Evolutionary conservation across 2,797 vertebrate species (phyloP).

Genomic region (Borostomias antarcticus): DNA sequence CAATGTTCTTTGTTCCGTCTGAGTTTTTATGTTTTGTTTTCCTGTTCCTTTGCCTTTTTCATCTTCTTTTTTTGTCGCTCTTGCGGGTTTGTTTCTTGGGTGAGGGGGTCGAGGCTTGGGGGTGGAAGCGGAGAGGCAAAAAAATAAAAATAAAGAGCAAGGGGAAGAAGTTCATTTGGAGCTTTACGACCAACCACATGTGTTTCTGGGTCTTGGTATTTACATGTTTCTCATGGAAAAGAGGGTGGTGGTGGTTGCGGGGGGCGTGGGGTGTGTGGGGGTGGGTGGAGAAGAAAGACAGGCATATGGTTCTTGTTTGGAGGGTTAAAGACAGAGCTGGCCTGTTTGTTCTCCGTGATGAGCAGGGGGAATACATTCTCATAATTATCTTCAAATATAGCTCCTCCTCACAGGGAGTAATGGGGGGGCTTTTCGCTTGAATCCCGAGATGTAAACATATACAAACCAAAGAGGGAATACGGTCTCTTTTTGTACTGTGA

Average conservation of each 20-base stretch:
- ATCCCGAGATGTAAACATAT: slow-evolving; percentile 23
- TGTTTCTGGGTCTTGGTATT: slow-evolving; percentile 75
- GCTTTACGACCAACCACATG: slow-evolving; percentile 77
- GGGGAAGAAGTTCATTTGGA: slow-evolving; percentile 51
- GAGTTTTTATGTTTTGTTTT: slow-evolving; percentile 53
- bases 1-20: slow-evolving; percentile 57
- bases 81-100: slow-evolving; percentile 62
- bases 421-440: slow-evolving; percentile 36
- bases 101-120: slow-evolving; percentile 62
- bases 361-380: slow-evolving; percentile 55
- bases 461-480: slow-evolving; percentile 1
- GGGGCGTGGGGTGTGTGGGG: slow-evolving; percentile 23
- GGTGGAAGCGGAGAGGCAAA: slow-evolving; percentile 28
- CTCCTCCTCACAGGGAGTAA: slow-evolving; percentile 39
- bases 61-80: slow-evolving; percentile 24
- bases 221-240: slow-evolving; percentile 79
- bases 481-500: not conserved
- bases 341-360: slow-evolving; percentile 69
- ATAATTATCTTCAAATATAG: slow-evolving; percentile 55
- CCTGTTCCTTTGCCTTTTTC: slow-evolving; percentile 37
- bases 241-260: slow-evolving; percentile 47
- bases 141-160: slow-evolving; percentile 4
- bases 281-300: slow-evolving; percentile 60
- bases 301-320: slow-evolving; percentile 78
- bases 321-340: slow-evolving; percentile 59